These are phyloP conservation scores for Amphimallon solstitiale DNA, from an alignment of 2,888 invertebrate genomes.

Conservation along the genomic window DNA sequence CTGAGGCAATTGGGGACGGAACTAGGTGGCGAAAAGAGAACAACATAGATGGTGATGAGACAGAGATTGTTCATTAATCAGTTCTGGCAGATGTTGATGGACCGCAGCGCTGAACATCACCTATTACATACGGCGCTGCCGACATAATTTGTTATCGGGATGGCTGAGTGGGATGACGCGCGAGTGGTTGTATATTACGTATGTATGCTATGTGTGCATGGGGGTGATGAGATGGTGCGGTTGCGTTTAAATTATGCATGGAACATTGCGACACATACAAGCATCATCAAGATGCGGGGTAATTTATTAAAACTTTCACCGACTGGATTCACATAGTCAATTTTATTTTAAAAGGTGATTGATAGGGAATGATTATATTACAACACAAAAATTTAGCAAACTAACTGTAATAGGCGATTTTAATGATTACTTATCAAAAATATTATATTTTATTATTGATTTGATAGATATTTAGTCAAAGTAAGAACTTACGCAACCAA, in stretches of 20 bases:
- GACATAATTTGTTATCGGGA: slow-evolving; percentile 32
- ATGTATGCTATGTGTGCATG: slow-evolving; percentile 5
- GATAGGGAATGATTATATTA: too few species aligned
- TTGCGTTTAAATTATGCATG: slow-evolving; percentile 13
- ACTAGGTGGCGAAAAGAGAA: slow-evolving; percentile 20
- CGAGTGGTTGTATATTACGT: neutral
- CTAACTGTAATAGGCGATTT: too few species aligned
- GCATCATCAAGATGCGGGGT: neutral
- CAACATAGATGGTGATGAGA: slow-evolving; percentile 31
- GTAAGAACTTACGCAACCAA: too few species aligned
- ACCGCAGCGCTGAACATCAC: slow-evolving; percentile 38
- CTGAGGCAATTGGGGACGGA: too few species aligned
- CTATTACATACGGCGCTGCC: slow-evolving; percentile 29
- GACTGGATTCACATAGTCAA: neutral
- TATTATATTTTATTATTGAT: too few species aligned
- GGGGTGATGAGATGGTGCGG: neutral
- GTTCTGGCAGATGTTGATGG: slow-evolving; percentile 52
- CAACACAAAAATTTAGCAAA: too few species aligned
- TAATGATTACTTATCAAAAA: too few species aligned
- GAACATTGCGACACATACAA: neutral
- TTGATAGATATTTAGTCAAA: too few species aligned
- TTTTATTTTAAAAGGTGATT: too few species aligned
- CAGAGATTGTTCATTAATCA: slow-evolving; percentile 60
- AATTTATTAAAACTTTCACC: neutral
- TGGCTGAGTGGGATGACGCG: neutral